Evolutionary conservation across 2,888 invertebrate genomes (phyloP).

Genomic region (Icerya purchasi): DNA sequence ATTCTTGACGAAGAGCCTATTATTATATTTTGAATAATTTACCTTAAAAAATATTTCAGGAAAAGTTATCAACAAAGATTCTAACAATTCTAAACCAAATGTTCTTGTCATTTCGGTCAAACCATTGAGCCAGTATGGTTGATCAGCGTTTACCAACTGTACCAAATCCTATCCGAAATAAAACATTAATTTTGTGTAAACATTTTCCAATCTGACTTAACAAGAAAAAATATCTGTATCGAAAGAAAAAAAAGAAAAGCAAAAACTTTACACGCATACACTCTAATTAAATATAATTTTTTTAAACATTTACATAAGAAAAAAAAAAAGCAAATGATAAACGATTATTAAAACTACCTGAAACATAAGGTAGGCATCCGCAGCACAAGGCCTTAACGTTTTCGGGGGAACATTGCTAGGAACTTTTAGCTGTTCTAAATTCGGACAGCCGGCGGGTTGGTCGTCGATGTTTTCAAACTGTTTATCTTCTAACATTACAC

Average conservation of each 20-base stretch:
- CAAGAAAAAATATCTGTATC: not conserved
- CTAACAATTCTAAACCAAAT: conserved; percentile 83
- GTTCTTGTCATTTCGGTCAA: conserved; percentile 94
- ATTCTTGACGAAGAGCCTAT: too few relatives aligned
- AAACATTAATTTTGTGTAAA: not conserved
- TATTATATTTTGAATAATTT: too few relatives aligned
- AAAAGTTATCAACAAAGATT: conserved; percentile 75
- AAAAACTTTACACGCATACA: not conserved
- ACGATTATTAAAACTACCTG: conserved; percentile 34
- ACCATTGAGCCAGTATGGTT: conserved; percentile 83
- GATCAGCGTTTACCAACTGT: conserved; percentile 86
- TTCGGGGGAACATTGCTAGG: conserved; percentile 56
- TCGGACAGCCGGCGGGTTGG: conserved; percentile 17
- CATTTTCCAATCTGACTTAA: not conserved
- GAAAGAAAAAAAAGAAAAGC: not conserved
- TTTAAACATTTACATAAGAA: not conserved
- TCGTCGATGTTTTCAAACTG: conserved; percentile 22
- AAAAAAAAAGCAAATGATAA: not conserved
- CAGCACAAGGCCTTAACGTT: conserved; percentile 66
- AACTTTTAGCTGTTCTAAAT: conserved; percentile 51
- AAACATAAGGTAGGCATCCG: conserved; percentile 85
- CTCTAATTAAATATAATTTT: not conserved
- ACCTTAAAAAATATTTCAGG: conserved; percentile 67
- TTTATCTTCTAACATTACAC: conserved; percentile 53
- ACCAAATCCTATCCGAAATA: conserved; percentile 58